Conservation (phyloP, 1,140 invertebrate species). For the Coptotermes formosanus region DNA sequence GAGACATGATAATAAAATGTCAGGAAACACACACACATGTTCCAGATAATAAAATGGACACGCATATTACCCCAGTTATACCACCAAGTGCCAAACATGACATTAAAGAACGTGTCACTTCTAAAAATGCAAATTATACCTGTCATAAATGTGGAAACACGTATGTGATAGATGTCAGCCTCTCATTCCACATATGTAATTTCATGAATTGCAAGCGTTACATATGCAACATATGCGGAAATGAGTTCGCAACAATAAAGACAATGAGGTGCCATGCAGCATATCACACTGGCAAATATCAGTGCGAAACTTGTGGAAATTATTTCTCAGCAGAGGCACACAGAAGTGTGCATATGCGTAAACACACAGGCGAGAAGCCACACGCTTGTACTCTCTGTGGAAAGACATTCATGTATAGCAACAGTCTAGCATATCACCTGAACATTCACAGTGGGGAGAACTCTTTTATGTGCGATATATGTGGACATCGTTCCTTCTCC, state of each 20-base stretch:
- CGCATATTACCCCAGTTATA: neutral
- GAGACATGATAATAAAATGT: neutral
- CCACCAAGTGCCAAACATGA: neutral
- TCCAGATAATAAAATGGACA: neutral
- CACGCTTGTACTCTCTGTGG: conserved; percentile 57
- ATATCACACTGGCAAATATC: conserved; percentile 46
- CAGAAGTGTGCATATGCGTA: conserved; percentile 52
- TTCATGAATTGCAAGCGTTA: conserved; percentile 39
- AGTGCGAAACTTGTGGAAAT: conserved; percentile 45
- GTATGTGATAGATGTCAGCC: neutral
- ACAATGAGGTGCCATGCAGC: conserved; percentile 35
- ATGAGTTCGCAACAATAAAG: conserved; percentile 38
- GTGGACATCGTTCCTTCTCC: conserved; percentile 42
- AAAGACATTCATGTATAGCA: conserved; percentile 51
- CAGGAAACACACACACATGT: neutral
- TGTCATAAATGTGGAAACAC: neutral
- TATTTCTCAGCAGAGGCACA: conserved; percentile 3
- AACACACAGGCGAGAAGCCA: conserved; percentile 54
- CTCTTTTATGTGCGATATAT: conserved; percentile 41
- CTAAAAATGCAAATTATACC: neutral
- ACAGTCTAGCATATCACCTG: conserved; percentile 43
- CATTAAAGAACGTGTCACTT: neutral
- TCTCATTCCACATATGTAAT: neutral
- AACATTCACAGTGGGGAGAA: conserved; percentile 40
- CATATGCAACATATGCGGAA: conserved; percentile 43